These are phyloP conservation scores for Vulpes ferrilata DNA, from an alignment of 2,113 vertebrate species.

Conservation along the genomic window DNA sequence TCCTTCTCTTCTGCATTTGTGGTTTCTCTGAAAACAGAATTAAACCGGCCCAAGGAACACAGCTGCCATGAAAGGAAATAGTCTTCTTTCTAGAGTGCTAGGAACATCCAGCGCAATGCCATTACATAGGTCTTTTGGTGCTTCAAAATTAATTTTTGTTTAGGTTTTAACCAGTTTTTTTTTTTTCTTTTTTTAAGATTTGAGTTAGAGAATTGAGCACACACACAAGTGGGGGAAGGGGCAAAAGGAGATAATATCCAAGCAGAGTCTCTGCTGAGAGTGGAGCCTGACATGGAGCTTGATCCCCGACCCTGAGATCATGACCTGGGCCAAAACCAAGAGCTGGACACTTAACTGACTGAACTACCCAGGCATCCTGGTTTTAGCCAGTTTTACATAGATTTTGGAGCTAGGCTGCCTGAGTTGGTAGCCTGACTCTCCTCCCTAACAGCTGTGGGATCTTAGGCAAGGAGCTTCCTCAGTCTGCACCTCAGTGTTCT, in stretches of 20 bases:
- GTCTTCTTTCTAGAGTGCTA: constrained; percentile 22
- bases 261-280: neutral
- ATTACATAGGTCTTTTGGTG: neutral
- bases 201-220: neutral
- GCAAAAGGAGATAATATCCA: neutral
- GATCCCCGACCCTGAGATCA: neutral
- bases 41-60: neutral
- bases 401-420: neutral
- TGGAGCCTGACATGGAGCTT: neutral
- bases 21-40: constrained; percentile 44
- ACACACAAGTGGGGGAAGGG: neutral
- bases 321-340: neutral
- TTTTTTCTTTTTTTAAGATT: neutral
- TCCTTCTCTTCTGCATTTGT: neutral
- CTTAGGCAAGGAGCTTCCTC: neutral
- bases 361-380: neutral
- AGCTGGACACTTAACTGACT: neutral
- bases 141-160: neutral
- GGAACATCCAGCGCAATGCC: neutral
- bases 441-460: neutral
- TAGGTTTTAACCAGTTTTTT: neutral
- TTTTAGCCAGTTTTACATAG: neutral
- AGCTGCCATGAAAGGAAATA: neutral
- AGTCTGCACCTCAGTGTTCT: neutral
- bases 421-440: neutral